Evolutionary conservation across 2,113 vertebrate genomes (phyloP), one percentile per base, ranked within the genome.

Genomic region (Ctenodactylus gundi): DNA sequence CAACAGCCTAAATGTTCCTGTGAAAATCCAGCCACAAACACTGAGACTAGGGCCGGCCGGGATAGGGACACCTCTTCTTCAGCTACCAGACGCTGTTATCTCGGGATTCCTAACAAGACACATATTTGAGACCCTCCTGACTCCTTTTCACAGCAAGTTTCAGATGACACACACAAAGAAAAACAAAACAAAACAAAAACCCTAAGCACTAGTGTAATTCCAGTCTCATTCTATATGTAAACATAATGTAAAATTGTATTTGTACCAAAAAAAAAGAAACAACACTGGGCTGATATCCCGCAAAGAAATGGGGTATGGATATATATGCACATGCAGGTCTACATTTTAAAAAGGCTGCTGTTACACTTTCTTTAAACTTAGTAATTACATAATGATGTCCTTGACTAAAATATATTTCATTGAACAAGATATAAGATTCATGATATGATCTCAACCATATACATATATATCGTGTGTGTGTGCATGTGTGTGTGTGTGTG

Each of bases 321-420:
- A 3, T 41, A 67, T 34, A 39, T 0, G 20, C 20, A 21, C 25
- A 51, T 6, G 31, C 67, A 76, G 36, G 31, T 83, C 68, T 29
- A 11, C n/a, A 77, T 25, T 76, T 60, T 64, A 36, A 67, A 95
- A 93, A 58, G 23, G 64, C 4, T 57, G 76, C 27, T 6, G 44
- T 34, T 81, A 77, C 46, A 83, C 31, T 53, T n/a, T 41, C 13
- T 89, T 72, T 68, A 81, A 89, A 39, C 65, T 83, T 84, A 90
- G 51, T 73, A 81, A 46, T 85, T 31, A 46, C 53, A 55, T 67
- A 51, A 86, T 70, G 46, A 75, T 68, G 7, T 15, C 17, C 83
- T 88, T 88, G 20, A 46, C 76, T 81, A 81, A 84, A 90, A 67
- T 31, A 60, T 39, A 53, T 53, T 88, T 55, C 31, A 78, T 17